Base-by-base conservation (phyloP, 2,888 invertebrate genomes). In the Ommatoiulus sabulosus region DNA sequence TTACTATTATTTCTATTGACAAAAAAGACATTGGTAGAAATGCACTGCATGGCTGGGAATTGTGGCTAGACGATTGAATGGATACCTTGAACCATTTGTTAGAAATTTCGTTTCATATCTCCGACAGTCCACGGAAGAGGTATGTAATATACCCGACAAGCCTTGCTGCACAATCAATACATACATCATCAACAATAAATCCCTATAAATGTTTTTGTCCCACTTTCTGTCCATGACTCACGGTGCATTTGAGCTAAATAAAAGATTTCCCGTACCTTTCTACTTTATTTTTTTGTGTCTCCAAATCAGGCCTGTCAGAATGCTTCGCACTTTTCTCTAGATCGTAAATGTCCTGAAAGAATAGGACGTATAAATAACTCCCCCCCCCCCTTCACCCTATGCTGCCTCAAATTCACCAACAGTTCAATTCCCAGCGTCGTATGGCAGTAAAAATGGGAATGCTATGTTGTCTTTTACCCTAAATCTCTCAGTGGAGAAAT, bases 301-400 rank as follows among this genome's bases (percentile, higher is more conserved):
- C 24, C n/a, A 24, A 72, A 72, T 72, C 72, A 72, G 72, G 24
- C n/a, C 72, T n/a, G 72, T 72, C 63, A 72, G 24, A 24, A 57
- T 57, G 57, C 57, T 57, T 57, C 57, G 15, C 17, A 57, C 57
- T 17, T 24, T 72, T 72, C 24, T 10, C 24, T 2, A 72, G 72
- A 24, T 72, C 10, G 72, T 72, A 72, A 72, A 72, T 72, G 72
- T n/a, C 72, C 24, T 7, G 72, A 24, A 72, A 72, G 72, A 72
- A 72, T 72, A n/a, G 72, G 63, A 63, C 63, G 20, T 63, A 63
- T 20, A 63, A 63, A 63, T 20, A 20, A 6, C 12, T 17, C 15
- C 20, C 72, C 8, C 8, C 48, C 48, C 15, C 20, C 72, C 8
- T 2, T 7, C 48, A 8, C 12, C 12, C 48, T 48, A 48, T 12